phyloP scores from a whole-genome alignment of 1,140 invertebrate genomes.

The Gonioctena quinquepunctata region DNA sequence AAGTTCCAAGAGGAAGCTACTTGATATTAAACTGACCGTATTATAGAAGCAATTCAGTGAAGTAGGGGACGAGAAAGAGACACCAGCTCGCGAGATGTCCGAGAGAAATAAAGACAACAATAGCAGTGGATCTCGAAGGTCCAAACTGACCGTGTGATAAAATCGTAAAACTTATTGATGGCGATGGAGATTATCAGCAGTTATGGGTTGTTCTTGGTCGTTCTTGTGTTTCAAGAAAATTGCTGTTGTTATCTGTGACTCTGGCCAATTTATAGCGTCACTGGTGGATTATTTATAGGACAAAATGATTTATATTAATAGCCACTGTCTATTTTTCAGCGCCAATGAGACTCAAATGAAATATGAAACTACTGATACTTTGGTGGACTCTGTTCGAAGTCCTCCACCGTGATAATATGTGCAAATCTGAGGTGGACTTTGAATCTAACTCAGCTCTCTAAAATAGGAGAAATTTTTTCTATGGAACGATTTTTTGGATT shows the following conservation, averaged over 20 bases:
- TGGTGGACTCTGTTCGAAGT: too few species aligned
- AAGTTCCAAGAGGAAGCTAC: constrained; percentile 36
- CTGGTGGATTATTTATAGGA: constrained; percentile 24
- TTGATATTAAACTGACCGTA: constrained; percentile 51
- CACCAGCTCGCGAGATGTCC: constrained; percentile 31
- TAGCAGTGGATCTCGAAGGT: background rate
- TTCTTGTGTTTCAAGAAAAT: constrained; percentile 50
- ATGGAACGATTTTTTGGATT: too few species aligned
- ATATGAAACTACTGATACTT: background rate
- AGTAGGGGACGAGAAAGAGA: background rate
- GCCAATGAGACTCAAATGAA: background rate
- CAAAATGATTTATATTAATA: background rate
- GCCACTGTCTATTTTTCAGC: background rate
- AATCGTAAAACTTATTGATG: constrained; percentile 53
- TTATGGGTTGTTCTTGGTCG: constrained; percentile 52
- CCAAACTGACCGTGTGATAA: constrained; percentile 47
- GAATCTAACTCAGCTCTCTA: too few species aligned
- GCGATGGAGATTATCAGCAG: constrained; percentile 50
- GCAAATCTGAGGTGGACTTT: too few species aligned
- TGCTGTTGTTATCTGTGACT: constrained; percentile 43
- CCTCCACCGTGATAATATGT: too few species aligned
- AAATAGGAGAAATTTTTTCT: too few species aligned
- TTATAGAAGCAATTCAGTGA: constrained; percentile 30
- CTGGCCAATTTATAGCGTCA: constrained; percentile 32
- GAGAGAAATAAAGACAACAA: constrained; percentile 38